phyloP scores from a whole-genome alignment of 2,888 invertebrate species.

The Leistus spinibarbis region DNA sequence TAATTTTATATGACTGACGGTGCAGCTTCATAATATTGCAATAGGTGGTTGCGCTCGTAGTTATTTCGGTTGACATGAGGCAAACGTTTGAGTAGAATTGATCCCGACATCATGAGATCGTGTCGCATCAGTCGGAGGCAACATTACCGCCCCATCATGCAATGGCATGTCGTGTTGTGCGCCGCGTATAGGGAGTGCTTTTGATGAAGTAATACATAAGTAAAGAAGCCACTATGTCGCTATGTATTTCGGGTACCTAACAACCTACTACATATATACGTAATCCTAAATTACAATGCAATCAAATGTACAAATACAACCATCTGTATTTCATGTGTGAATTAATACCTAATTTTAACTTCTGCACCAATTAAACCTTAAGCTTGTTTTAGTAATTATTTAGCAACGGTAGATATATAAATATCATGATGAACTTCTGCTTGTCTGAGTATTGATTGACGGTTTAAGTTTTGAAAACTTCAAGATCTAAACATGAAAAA shows the following conservation, averaged over 20 bases:
- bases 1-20: no score
- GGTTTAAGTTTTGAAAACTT: neutral
- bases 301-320: neutral
- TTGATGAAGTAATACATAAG: slow-evolving; percentile 22
- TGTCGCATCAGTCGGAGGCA: neutral
- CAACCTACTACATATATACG: neutral
- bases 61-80: neutral
- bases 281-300: neutral
- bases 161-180: neutral
- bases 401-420: no score
- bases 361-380: no score
- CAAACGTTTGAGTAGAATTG: neutral
- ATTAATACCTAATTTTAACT: neutral
- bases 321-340: neutral
- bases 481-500: neutral
- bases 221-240: slow-evolving; percentile 1
- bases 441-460: neutral
- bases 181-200: neutral
- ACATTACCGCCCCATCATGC: neutral
- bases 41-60: no score
- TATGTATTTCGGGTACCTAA: neutral
- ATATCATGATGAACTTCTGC: no score
- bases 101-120: neutral
- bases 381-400: no score
- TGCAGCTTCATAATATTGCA: no score